Evolutionary conservation across 2,888 invertebrate species (phyloP).

Genomic region (Hyposoter dolosus): DNA sequence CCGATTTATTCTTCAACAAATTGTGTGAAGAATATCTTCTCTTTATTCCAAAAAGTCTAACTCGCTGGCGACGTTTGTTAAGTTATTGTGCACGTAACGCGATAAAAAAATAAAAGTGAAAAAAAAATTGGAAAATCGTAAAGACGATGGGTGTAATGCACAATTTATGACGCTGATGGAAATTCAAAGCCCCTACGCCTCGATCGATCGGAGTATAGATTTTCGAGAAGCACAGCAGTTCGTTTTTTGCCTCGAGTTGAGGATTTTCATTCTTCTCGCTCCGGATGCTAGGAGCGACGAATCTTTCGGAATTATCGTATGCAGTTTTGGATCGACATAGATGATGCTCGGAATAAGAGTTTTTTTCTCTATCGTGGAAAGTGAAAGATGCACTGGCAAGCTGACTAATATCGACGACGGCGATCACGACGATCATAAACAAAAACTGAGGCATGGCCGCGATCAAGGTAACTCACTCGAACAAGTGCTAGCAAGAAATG

Average conservation of each 20-base stretch:
- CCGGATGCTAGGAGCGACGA: background rate
- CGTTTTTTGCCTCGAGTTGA: background rate
- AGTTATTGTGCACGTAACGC: background rate
- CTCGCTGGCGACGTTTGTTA: background rate
- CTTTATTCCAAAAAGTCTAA: background rate
- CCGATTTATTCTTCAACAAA: background rate
- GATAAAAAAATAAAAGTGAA: background rate
- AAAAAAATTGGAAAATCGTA: background rate
- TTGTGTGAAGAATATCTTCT: constrained; percentile 8
- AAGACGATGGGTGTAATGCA: background rate
- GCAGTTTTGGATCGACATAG: background rate
- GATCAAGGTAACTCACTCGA: constrained; percentile 1
- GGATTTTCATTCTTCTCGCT: background rate
- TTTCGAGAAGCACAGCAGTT: background rate
- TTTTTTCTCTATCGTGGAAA: constrained; percentile 68
- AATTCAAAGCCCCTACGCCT: background rate
- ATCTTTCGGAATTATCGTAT: constrained; percentile 11
- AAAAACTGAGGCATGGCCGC: constrained; percentile 1
- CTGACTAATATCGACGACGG: constrained; percentile 80
- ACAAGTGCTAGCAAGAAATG: constrained; percentile 3
- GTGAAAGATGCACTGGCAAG: constrained; percentile 77
- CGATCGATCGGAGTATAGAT: background rate
- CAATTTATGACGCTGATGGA: background rate
- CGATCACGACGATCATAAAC: constrained; percentile 46
- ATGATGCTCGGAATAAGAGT: constrained; percentile 44